Conservation (phyloP, 2,888 invertebrate species). For the Drosophila atripex region DNA sequence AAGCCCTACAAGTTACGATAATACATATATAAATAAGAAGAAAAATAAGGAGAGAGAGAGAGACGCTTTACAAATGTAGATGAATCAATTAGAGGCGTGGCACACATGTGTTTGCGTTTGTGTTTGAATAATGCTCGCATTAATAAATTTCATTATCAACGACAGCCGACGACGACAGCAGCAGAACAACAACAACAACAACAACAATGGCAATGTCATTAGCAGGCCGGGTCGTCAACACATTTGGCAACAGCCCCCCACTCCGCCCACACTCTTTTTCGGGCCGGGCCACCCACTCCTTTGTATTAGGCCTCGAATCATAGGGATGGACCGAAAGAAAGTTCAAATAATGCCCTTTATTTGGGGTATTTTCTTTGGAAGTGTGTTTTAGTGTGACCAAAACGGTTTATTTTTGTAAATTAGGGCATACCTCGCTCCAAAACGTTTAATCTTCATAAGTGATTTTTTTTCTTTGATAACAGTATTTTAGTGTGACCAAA, state of each 20-base stretch:
- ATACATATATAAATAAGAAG: too few relatives aligned
- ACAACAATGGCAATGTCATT: slow-evolving; percentile 40
- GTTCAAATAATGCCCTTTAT: too few relatives aligned
- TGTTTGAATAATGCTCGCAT: slow-evolving; percentile 49
- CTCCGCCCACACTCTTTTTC: background rate
- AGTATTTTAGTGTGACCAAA: too few relatives aligned
- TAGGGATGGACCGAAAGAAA: background rate
- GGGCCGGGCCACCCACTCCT: slow-evolving; percentile 40
- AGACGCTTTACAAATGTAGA: slow-evolving; percentile 19
- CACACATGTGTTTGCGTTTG: slow-evolving; percentile 23
- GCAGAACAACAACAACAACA: slow-evolving; percentile 37
- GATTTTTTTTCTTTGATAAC: too few relatives aligned
- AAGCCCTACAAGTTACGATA: slow-evolving; percentile 91
- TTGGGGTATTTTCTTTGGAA: background rate
- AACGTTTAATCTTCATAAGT: too few relatives aligned
- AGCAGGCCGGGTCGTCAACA: slow-evolving; percentile 55
- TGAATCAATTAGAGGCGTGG: slow-evolving; percentile 50
- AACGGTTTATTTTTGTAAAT: background rate
- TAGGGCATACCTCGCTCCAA: too few relatives aligned
- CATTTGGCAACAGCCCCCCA: slow-evolving; percentile 36
- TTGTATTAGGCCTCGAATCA: slow-evolving; percentile 30
- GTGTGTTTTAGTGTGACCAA: background rate
- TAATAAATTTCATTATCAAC: slow-evolving; percentile 73
- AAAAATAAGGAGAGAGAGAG: background rate
- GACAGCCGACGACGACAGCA: slow-evolving; percentile 51